Conservation (phyloP, 2,113 vertebrate genomes). For the Scortum barcoo region DNA sequence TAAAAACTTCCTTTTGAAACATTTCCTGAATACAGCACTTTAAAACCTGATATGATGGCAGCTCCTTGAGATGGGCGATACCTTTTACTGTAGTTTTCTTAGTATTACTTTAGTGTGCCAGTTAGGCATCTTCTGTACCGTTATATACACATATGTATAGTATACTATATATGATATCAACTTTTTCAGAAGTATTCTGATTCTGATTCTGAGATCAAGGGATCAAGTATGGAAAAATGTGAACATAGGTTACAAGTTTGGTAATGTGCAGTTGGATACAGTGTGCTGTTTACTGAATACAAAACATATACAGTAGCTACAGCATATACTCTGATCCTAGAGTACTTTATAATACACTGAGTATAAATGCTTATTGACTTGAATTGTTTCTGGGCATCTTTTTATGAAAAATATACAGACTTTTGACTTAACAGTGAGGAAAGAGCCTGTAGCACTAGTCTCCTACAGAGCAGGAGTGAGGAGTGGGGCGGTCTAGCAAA, state of each 20-base stretch:
- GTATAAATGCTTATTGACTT: neutral
- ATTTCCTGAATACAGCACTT: neutral
- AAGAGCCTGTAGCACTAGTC: neutral
- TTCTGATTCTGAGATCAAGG: no score
- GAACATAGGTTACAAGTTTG: neutral
- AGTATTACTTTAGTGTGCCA: neutral
- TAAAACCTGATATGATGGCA: neutral
- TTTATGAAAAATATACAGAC: neutral
- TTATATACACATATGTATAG: neutral
- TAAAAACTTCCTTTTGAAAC: neutral
- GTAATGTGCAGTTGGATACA: neutral
- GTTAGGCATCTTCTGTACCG: neutral
- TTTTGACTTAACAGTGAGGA: no score
- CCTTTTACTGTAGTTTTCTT: neutral
- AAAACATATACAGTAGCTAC: neutral
- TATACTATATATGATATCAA: no score
- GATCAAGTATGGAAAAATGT: neutral
- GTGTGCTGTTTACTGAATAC: neutral
- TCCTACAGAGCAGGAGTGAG: neutral
- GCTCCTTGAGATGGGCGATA: neutral
- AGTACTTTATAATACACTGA: neutral
- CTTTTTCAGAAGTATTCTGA: no score
- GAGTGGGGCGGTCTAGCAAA: constrained; percentile 23
- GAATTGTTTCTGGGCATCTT: no score
- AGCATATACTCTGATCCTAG: neutral